These are phyloP conservation scores for Lycodopsis pacificus DNA, from an alignment of 2,797 vertebrate species.

Conservation along the genomic window DNA sequence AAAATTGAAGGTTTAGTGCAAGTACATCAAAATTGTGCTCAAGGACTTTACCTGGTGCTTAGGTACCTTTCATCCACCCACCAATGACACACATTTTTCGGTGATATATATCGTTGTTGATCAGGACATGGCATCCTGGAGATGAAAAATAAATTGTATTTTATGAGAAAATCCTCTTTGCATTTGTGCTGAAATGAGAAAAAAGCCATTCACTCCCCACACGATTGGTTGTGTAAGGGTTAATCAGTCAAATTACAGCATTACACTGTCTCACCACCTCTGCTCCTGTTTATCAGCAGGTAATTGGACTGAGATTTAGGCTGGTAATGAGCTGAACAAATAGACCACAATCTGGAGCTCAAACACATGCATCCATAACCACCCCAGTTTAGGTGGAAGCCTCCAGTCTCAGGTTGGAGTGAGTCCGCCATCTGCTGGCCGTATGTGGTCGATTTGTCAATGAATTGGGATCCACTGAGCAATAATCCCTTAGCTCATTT, in stretches of 20 bases:
- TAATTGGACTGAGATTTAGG: slow-evolving; percentile 52
- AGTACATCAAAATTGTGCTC: background rate
- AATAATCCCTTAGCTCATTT: too few relatives aligned
- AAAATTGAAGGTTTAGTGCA: too few relatives aligned
- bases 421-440: slow-evolving; percentile 65
- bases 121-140: background rate
- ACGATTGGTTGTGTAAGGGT: slow-evolving; percentile 3
- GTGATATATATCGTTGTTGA: too few relatives aligned
- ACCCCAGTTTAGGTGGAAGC: background rate
- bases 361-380: slow-evolving; percentile 9
- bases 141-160: background rate
- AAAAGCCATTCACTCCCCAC: background rate
- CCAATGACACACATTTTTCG: background rate
- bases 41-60: background rate
- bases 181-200: background rate
- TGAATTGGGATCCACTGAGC: background rate
- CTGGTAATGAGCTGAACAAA: slow-evolving; percentile 61
- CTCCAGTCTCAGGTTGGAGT: slow-evolving; percentile 29
- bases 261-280: slow-evolving; percentile 50
- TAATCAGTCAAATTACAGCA: slow-evolving; percentile 45
- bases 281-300: slow-evolving; percentile 54
- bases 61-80: background rate
- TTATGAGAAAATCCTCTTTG: background rate
- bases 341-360: slow-evolving; percentile 39
- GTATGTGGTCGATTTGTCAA: background rate